A percentile compares a stretch with the other conserved stretches of the same genome.
Evolutionary conservation across 2,888 invertebrate species (phyloP).

Genomic region (Ophraella communa): DNA sequence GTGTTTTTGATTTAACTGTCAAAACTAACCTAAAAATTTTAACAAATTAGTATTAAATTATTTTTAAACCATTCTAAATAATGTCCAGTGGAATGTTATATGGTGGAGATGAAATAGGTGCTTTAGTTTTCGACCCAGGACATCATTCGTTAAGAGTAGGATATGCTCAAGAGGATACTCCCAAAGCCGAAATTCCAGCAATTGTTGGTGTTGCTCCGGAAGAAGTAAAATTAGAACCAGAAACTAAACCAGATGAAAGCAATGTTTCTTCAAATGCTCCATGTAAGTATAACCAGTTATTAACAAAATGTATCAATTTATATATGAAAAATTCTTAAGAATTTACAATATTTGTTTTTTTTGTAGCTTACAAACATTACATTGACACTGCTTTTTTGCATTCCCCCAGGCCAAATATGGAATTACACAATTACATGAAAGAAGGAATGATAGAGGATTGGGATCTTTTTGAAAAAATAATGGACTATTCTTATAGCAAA

Average conservation of each 20-base stretch:
- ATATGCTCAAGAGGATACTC: slow-evolving; percentile 98
- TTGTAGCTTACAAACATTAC: slow-evolving; percentile 71
- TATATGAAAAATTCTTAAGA: neutral
- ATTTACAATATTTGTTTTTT: neutral
- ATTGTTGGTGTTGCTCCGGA: slow-evolving; percentile 85
- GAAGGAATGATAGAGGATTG: slow-evolving; percentile 99
- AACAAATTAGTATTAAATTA: neutral
- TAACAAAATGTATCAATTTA: too few species aligned
- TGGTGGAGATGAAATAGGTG: slow-evolving; percentile 98
- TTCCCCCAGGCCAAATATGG: slow-evolving; percentile 88
- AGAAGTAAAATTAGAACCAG: slow-evolving; percentile 72
- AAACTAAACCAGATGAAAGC: slow-evolving; percentile 75
- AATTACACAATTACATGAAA: slow-evolving; percentile 91
- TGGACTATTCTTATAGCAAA: slow-evolving; percentile 93
- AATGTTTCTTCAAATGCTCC: slow-evolving; percentile 50
- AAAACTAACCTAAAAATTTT: neutral
- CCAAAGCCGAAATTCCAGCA: slow-evolving; percentile 96
- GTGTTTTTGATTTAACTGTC: neutral
- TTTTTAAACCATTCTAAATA: neutral
- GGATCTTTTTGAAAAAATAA: slow-evolving; percentile 96
- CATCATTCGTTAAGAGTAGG: slow-evolving; percentile 89
- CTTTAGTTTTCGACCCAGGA: slow-evolving; percentile 96
- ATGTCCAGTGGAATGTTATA: slow-evolving; percentile 79
- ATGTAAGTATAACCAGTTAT: slow-evolving; percentile 47
- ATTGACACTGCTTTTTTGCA: slow-evolving; percentile 94